Evolutionary conservation across 2,797 vertebrate genomes (phyloP).

Genomic region (Antennarius maculatus): DNA sequence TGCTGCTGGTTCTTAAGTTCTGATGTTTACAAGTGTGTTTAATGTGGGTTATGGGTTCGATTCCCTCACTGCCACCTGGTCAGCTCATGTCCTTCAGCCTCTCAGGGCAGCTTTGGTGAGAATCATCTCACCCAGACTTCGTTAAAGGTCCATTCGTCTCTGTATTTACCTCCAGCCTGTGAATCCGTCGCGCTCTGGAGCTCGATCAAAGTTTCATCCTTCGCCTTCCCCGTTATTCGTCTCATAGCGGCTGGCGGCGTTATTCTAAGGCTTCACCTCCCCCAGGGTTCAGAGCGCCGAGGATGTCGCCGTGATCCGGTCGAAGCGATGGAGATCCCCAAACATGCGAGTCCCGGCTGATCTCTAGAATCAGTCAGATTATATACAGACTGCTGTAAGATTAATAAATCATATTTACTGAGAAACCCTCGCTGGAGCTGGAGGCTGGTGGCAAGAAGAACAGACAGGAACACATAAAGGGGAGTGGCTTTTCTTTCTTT

Average conservation of each 20-base stretch:
- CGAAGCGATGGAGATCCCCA: conserved; percentile 6
- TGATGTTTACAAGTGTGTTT: neutral
- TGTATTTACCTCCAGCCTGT: conserved; percentile 71
- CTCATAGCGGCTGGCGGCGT: conserved; percentile 68
- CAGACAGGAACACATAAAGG: conserved; percentile 54
- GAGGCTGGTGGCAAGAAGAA: conserved; percentile 18
- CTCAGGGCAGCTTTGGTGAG: neutral
- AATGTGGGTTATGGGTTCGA: neutral
- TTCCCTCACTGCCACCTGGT: neutral
- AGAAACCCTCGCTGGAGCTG: conserved; percentile 13
- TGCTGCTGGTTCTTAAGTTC: neutral
- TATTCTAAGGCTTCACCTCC: conserved; percentile 32
- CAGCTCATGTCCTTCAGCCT: neutral
- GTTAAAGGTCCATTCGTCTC: no score
- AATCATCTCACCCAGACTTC: no score
- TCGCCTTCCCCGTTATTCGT: conserved; percentile 78
- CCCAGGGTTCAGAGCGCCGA: neutral
- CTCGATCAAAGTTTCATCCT: conserved; percentile 84
- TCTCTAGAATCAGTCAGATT: conserved; percentile 5
- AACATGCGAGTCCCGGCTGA: neutral
- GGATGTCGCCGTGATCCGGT: conserved; percentile 22
- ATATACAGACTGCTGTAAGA: neutral
- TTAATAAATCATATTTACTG: conserved; percentile 10
- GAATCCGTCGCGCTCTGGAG: conserved; percentile 72
- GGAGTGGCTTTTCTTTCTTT: conserved; percentile 43